phyloP scores from a whole-genome alignment of 2,888 invertebrate genomes.

The Drosophila nigricruria region DNA sequence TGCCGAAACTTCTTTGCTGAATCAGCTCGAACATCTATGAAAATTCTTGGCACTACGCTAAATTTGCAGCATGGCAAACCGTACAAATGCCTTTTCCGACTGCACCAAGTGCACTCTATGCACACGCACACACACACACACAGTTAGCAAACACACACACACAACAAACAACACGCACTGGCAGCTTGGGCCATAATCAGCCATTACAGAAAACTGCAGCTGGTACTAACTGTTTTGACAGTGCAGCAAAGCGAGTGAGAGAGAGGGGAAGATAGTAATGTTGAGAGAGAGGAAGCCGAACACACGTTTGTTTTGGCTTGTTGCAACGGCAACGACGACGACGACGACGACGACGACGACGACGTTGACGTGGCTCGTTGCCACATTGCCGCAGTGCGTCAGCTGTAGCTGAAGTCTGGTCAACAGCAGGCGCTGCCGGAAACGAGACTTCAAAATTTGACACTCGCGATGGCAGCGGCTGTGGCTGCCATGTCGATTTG shows the following conservation, averaged over 20 bases:
- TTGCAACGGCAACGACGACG: conserved; percentile 30
- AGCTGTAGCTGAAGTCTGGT: conserved; percentile 59
- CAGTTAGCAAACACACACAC: neutral
- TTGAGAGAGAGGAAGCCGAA: neutral
- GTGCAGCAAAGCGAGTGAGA: conserved; percentile 15
- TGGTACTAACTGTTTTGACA: conserved; percentile 57
- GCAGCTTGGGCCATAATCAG: conserved; percentile 56
- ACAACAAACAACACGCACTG: conserved; percentile 33
- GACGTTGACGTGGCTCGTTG: conserved; percentile 37
- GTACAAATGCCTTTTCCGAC: conserved; percentile 13
- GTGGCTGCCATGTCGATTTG: conserved; percentile 49
- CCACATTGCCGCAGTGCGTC: conserved; percentile 64
- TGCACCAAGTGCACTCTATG: conserved; percentile 23
- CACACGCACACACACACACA: conserved; percentile 10
- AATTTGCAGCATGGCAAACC: conserved; percentile 7
- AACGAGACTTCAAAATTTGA: conserved; percentile 52
- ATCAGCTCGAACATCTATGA: conserved; percentile 10
- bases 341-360: conserved; percentile 5
- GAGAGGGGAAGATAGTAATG: neutral
- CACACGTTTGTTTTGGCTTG: conserved; percentile 55
- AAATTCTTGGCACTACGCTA: conserved; percentile 28
- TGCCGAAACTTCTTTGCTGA: conserved; percentile 8
- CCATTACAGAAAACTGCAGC: conserved; percentile 60
- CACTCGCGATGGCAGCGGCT: conserved; percentile 47
- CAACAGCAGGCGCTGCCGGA: conserved; percentile 34